These are phyloP conservation scores for Thecophora atra DNA, from an alignment of 2,888 invertebrate species.

Conservation along the genomic window DNA sequence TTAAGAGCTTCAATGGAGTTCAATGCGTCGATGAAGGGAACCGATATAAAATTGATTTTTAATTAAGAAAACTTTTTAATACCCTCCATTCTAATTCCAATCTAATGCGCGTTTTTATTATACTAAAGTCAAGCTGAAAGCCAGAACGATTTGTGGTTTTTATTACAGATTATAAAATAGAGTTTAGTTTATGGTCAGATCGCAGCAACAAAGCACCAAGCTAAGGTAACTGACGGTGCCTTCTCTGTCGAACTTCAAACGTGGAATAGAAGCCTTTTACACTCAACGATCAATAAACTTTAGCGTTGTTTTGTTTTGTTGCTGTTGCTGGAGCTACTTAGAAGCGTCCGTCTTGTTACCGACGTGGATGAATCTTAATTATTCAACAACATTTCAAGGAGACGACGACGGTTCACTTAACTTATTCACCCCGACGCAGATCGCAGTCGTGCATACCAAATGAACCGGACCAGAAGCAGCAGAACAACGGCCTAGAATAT, in stretches of 20 bases:
- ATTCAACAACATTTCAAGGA: slow-evolving; percentile 18
- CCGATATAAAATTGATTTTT: too few species aligned
- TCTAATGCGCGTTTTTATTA: too few species aligned
- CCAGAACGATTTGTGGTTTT: not conserved
- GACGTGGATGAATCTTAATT: slow-evolving; percentile 25
- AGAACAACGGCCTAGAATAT: slow-evolving; percentile 6
- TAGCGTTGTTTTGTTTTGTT: slow-evolving; percentile 32
- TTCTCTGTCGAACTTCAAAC: not conserved
- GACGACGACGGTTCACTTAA: slow-evolving; percentile 12
- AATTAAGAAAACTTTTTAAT: too few species aligned
- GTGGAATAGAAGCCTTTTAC: slow-evolving; percentile 12
- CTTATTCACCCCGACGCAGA: slow-evolving; percentile 20
- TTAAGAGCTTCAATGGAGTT: too few species aligned
- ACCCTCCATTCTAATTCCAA: too few species aligned
- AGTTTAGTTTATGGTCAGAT: not conserved
- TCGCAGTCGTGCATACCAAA: slow-evolving; percentile 31
- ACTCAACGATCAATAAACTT: slow-evolving; percentile 41
- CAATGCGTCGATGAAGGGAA: too few species aligned
- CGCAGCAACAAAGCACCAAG: not conserved
- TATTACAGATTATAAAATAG: not conserved
- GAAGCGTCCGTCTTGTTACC: slow-evolving; percentile 10
- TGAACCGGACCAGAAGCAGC: slow-evolving; percentile 1
- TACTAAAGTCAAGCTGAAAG: not conserved
- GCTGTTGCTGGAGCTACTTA: not conserved
- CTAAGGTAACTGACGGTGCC: not conserved